Percentiles rank a stretch among this genome's conserved stretches.
phyloP scores from a whole-genome alignment of 1,140 invertebrate genomes.

The Drosophila rufa region DNA sequence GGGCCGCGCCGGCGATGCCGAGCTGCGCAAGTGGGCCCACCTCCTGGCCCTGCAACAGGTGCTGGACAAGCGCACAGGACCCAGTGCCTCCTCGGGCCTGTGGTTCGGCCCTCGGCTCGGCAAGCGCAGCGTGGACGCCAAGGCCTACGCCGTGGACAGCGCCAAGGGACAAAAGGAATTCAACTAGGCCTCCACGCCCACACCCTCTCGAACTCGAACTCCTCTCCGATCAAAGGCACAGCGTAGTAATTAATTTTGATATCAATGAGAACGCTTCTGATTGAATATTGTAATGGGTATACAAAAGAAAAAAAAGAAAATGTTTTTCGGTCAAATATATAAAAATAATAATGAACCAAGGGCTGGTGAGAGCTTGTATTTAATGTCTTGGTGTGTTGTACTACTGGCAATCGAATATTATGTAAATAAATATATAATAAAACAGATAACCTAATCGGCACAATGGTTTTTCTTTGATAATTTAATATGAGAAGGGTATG shows the following conservation, averaged over 20 bases:
- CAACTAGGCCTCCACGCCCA: slow-evolving; percentile 38
- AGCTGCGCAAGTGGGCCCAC: slow-evolving; percentile 77
- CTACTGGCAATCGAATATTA: slow-evolving; percentile 43
- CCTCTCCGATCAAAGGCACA: slow-evolving; percentile 4
- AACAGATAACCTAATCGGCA: slow-evolving; percentile 13
- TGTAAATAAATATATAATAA: slow-evolving; percentile 51
- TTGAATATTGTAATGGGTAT: slow-evolving; percentile 57
- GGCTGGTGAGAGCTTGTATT: slow-evolving; percentile 78
- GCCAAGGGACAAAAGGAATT: slow-evolving; percentile 70
- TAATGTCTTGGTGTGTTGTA: slow-evolving; percentile 33
- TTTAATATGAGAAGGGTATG: not conserved
- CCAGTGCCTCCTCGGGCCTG: slow-evolving; percentile 85
- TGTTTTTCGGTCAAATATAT: slow-evolving; percentile 47
- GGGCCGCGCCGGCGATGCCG: slow-evolving; percentile 85
- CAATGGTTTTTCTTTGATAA: not conserved
- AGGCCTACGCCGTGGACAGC: slow-evolving; percentile 36
- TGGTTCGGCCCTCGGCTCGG: slow-evolving; percentile 88
- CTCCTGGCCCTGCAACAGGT: slow-evolving; percentile 78
- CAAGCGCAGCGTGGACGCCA: slow-evolving; percentile 73
- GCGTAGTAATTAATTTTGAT: slow-evolving; percentile 21
- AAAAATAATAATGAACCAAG: slow-evolving; percentile 34
- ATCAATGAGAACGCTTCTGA: slow-evolving; percentile 51
- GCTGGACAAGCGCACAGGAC: slow-evolving; percentile 75
- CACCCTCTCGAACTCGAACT: not conserved
- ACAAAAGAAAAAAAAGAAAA: slow-evolving; percentile 25